A percentile compares a stretch with the other conserved stretches of the same genome.
Evolutionary conservation across 2,113 vertebrate genomes (phyloP).

Genomic region (Varanus salvator): DNA sequence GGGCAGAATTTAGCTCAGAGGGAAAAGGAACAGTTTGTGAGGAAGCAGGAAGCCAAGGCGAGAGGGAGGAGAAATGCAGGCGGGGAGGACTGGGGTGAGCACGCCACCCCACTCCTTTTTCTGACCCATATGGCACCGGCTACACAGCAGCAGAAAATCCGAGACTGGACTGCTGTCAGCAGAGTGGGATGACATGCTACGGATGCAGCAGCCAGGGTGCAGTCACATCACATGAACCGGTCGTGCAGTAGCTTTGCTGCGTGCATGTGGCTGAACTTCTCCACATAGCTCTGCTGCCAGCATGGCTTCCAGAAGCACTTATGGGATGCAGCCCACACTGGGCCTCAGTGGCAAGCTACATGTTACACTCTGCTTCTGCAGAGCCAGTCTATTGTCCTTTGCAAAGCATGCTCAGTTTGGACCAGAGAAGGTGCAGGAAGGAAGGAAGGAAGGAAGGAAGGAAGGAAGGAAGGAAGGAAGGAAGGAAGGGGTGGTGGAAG

Average conservation of each 20-base stretch:
- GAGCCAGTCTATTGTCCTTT: too few species aligned
- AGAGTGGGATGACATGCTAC: too few species aligned
- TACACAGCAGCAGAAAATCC: not conserved
- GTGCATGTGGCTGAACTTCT: not conserved
- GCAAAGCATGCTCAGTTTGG: too few species aligned
- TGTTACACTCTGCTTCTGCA: too few species aligned
- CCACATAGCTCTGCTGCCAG: not conserved
- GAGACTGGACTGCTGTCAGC: not conserved
- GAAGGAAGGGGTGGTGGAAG: too few species aligned
- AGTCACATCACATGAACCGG: not conserved
- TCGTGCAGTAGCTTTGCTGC: not conserved
- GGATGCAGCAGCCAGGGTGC: not conserved
- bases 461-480: too few species aligned
- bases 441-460: too few species aligned
- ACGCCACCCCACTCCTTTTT: fast-evolving
- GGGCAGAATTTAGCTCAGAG: conserved; percentile 56
- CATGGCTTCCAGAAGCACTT: not conserved
- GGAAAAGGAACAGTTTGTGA: conserved; percentile 47
- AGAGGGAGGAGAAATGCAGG: not conserved
- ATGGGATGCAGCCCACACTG: not conserved
- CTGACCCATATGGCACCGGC: not conserved
- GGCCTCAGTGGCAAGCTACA: not conserved
- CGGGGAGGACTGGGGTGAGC: not conserved
- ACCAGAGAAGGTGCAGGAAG: too few species aligned
- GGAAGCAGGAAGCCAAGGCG: conserved; percentile 43